phyloP scores from a whole-genome alignment of 2,888 invertebrate species.

The Cheilosia pagana region DNA sequence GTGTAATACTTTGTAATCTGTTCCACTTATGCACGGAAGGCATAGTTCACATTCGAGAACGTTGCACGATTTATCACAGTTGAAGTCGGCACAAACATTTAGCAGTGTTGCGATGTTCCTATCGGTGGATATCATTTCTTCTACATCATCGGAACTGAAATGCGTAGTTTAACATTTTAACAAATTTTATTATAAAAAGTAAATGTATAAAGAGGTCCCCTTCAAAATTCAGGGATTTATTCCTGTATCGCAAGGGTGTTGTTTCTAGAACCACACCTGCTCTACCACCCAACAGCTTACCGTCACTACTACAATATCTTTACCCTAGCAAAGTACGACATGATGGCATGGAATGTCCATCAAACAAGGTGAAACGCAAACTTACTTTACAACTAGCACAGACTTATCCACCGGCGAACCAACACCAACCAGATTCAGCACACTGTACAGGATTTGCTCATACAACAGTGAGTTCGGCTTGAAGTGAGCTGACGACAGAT shows the following conservation, averaged over 20 bases:
- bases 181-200: too few species aligned
- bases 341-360: too few species aligned
- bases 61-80: constrained; percentile 87
- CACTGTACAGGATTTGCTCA: constrained; percentile 94
- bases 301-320: too few species aligned
- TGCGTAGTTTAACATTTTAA: neutral
- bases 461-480: constrained; percentile 94
- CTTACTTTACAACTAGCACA: constrained; percentile 83
- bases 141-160: constrained; percentile 84
- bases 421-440: constrained; percentile 92
- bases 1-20: constrained; percentile 86
- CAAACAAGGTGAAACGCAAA: neutral
- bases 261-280: too few species aligned
- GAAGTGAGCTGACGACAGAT: constrained; percentile 96
- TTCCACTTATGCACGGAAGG: constrained; percentile 88
- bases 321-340: too few species aligned
- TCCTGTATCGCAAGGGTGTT: too few species aligned
- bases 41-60: constrained; percentile 90
- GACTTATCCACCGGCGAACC: constrained; percentile 84
- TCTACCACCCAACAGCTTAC: too few species aligned
- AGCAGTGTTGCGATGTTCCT: constrained; percentile 92
- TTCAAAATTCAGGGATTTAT: too few species aligned
- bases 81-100: constrained; percentile 86
- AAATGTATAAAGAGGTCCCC: too few species aligned
- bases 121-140: constrained; percentile 89